Percentiles rank a stretch among this genome's conserved stretches.
These are phyloP conservation scores for Phthorimaea operculella DNA, from an alignment of 1,140 invertebrate genomes.

Conservation along the genomic window DNA sequence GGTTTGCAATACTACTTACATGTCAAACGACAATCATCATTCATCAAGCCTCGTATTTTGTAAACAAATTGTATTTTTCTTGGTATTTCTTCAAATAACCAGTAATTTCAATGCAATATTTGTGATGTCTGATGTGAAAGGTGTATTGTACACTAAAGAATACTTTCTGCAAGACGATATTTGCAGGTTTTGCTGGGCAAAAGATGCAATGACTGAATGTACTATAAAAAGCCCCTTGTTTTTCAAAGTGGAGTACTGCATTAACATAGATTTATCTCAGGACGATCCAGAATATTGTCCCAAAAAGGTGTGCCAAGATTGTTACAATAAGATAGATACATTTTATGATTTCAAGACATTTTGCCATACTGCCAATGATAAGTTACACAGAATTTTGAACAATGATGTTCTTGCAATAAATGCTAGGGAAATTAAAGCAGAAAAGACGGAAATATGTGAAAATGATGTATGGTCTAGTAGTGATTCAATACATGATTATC, in stretches of 20 bases:
- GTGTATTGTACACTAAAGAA: conserved; percentile 32
- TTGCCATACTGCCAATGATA: conserved; percentile 33
- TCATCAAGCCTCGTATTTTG: no score
- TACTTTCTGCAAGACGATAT: conserved; percentile 47
- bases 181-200: conserved; percentile 45
- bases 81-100: no score
- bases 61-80: no score
- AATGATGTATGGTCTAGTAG: no score
- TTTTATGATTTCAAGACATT: conserved; percentile 40
- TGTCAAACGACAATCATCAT: no score
- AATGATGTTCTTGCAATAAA: no score
- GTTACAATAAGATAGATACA: conserved; percentile 29
- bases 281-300: conserved; percentile 9
- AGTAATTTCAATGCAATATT: no score
- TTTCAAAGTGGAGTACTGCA: conserved; percentile 40
- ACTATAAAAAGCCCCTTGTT: conserved; percentile 21
- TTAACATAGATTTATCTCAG: conserved; percentile 34
- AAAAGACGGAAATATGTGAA: conserved; percentile 2
- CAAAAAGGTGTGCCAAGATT: conserved; percentile 36
- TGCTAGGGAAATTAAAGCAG: conserved; percentile 8
- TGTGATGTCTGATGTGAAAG: no score
- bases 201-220: conserved; percentile 20
- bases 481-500: no score
- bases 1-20: no score
- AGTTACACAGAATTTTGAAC: no score